Base-by-base conservation (phyloP, 2,113 vertebrate genomes). In the Calidris pygmaea region DNA sequence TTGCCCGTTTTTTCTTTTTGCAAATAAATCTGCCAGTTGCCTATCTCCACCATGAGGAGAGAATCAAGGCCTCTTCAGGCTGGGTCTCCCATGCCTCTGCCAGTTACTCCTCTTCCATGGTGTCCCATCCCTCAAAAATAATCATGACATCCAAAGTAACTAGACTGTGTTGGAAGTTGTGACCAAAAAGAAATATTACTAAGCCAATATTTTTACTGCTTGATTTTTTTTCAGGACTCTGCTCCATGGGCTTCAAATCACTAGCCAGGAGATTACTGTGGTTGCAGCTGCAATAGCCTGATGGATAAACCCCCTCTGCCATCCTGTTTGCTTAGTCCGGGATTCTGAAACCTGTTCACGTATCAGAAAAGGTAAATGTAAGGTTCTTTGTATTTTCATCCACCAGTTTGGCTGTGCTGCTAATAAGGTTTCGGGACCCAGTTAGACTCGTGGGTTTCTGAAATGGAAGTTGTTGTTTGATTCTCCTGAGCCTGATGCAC, bases 271-370 rank as follows among this genome's bases (percentile, higher is more conserved):
- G 37, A 27, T 20, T 47, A 8, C 19, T 20, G 0, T 15, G 20
- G 7, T 47, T 30, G 12, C 29, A 87, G 30, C 37, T 75, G 43
- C 30, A 63, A 10, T 6, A 39, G 24, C 27, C 22, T 45, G 62
- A 23, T 76, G 60, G 27, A 37, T 55, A 37, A 71, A 87, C 27
- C 17, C 65, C 12, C 23, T 26, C 3, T 34, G 15, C 29, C 53
- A 76, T 39, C 62, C 19, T 48, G 14, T 73, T 77, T 12, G 9
- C 55, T 34, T 83, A 5, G 29, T 30, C 14, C n/a, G 27, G 26
- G 29, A 56, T 72, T 72, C 60, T 68, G 65, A 87, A 83, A 50
- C 2, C 2, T 1, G 6, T 35, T 48, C 9, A 39, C 0, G 0
- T 9, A 18, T 16, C 52, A 60, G 52, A 52, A 81, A 45, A 89